Conservation (phyloP, 92 coral and sea anemone species). For the Nematostella vectensis region DNA sequence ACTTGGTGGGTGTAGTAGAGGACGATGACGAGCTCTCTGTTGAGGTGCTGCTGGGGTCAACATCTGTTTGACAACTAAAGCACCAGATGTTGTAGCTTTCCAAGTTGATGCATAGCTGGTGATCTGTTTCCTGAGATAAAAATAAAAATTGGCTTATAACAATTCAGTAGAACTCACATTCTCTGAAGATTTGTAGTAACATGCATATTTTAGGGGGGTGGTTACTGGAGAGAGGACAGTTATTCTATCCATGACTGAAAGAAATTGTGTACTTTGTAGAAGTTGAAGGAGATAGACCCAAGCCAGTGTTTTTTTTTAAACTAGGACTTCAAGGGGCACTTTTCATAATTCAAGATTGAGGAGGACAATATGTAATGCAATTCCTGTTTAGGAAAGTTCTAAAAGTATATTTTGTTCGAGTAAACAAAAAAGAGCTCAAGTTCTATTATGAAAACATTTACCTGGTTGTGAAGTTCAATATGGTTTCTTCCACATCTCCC, state of each 20-base stretch:
- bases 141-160: background rate
- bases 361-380: background rate
- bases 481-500: constrained; percentile 75
- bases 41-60: constrained; percentile 49
- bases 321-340: no score
- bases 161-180: background rate
- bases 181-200: background rate
- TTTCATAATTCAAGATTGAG: no score
- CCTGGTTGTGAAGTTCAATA: constrained; percentile 90
- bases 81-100: constrained; percentile 83
- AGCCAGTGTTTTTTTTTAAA: no score
- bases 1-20: no score
- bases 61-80: constrained; percentile 75
- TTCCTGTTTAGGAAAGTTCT: background rate
- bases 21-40: constrained; percentile 9
- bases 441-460: constrained; percentile 4
- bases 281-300: no score
- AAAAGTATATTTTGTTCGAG: no score
- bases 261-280: no score
- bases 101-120: constrained; percentile 64
- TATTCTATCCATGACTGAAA: no score
- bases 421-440: background rate
- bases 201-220: no score
- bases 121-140: constrained; percentile 64
- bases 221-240: no score